phyloP scores from a whole-genome alignment of 2,113 vertebrate species.

The Mionectes macconnelli region DNA sequence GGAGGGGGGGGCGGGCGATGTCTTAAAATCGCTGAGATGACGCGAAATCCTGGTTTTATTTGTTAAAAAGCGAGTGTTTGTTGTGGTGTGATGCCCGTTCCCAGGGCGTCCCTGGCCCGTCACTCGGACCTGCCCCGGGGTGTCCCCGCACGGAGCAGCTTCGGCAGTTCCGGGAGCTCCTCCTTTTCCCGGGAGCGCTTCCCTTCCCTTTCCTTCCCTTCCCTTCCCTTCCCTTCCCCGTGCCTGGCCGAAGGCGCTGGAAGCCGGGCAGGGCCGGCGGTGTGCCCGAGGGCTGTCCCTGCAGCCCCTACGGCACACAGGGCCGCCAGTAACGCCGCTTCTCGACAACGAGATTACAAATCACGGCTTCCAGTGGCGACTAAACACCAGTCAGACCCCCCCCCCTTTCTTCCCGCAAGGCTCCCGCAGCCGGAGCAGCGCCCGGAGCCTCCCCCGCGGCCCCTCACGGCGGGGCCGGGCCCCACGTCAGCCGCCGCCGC shows the following conservation, averaged over 20 bases:
- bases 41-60: not conserved
- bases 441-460: not conserved
- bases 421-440: too few relatives aligned
- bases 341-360: too few relatives aligned
- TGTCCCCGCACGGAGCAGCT: not conserved
- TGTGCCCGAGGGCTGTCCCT: not conserved
- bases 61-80: not conserved
- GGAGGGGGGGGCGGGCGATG: accelerated
- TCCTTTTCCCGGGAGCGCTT: not conserved
- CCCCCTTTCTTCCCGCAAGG: not conserved
- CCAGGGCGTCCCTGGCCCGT: too few relatives aligned
- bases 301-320: not conserved
- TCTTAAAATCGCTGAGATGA: not conserved
- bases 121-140: not conserved
- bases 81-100: not conserved
- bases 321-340: not conserved
- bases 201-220: not conserved
- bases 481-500: not conserved
- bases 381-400: too few relatives aligned
- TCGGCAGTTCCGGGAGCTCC: not conserved
- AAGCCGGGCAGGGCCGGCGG: not conserved
- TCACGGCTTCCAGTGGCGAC: not conserved
- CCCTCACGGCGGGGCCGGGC: not conserved
- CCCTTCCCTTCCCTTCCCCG: not conserved
- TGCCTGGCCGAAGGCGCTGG: not conserved